phyloP scores from a whole-genome alignment of 2,113 vertebrate species.

The Gracilinanus agilis region DNA sequence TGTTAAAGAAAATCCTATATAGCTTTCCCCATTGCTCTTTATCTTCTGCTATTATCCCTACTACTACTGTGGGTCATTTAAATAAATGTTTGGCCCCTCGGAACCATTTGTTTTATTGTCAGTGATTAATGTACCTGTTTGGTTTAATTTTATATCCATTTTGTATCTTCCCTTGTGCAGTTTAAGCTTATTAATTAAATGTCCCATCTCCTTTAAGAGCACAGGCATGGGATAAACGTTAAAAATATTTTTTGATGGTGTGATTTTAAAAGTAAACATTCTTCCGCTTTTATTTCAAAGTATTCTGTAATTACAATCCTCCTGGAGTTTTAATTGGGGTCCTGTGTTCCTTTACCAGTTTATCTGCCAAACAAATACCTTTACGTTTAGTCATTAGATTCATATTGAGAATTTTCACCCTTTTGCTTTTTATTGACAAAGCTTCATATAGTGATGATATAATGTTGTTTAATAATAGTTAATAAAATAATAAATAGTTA shows the following conservation, averaged over 20 bases:
- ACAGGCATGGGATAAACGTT: neutral
- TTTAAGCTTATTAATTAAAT: slow-evolving; percentile 81
- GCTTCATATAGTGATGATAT: neutral
- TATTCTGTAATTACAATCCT: slow-evolving; percentile 7
- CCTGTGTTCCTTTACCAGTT: neutral
- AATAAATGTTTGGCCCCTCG: slow-evolving; percentile 83
- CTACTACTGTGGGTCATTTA: slow-evolving; percentile 82
- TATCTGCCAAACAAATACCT: neutral
- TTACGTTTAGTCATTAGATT: slow-evolving; percentile 30
- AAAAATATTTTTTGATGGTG: slow-evolving; percentile 58
- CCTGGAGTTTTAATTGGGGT: neutral
- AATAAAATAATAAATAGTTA: neutral
- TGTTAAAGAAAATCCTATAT: slow-evolving; percentile 66
- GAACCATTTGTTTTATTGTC: slow-evolving; percentile 84
- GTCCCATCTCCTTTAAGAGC: slow-evolving; percentile 72
- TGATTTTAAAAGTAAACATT: slow-evolving; percentile 33
- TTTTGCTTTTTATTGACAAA: slow-evolving; percentile 46
- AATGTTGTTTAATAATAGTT: neutral
- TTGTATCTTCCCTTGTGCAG: slow-evolving; percentile 79
- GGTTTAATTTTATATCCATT: slow-evolving; percentile 84
- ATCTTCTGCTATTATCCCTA: slow-evolving; percentile 81
- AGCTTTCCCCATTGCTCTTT: slow-evolving; percentile 70
- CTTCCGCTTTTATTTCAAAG: slow-evolving; percentile 66
- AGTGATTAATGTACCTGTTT: slow-evolving; percentile 85
- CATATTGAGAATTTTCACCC: slow-evolving; percentile 37